Evolutionary conservation across 2,113 vertebrate genomes (phyloP).

Genomic region (Cepphus grylle): DNA sequence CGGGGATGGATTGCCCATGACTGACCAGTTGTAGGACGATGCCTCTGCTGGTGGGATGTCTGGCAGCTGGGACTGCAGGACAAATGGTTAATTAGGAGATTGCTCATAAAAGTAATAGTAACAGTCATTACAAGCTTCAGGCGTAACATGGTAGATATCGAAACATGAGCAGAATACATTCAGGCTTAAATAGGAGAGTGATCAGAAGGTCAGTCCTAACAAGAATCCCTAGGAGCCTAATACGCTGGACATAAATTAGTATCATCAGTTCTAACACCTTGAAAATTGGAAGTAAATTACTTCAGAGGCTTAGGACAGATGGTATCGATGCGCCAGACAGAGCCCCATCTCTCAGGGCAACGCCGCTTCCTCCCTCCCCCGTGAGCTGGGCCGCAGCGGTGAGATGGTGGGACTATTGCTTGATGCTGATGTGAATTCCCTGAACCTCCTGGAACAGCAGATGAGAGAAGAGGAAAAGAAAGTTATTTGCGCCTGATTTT

Average conservation of each 20-base stretch:
- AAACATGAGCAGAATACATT: background rate
- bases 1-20: accelerated
- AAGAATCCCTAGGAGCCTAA: conserved; percentile 17
- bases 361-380: background rate
- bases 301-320: conserved; percentile 30
- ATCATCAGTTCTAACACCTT: conserved; percentile 28
- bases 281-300: conserved; percentile 45
- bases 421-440: background rate
- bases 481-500: background rate
- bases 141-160: background rate
- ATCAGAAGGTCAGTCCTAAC: background rate
- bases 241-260: conserved; percentile 24
- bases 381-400: background rate
- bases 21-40: accelerated
- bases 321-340: background rate
- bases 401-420: background rate
- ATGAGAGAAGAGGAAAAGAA: background rate
- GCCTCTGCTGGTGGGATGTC: background rate
- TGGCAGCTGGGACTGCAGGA: background rate
- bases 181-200: conserved; percentile 4
- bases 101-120: background rate
- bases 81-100: background rate
- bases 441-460: background rate
- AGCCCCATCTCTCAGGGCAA: background rate
- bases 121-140: background rate